Evolutionary conservation across 2,113 vertebrate genomes (phyloP), one percentile per base, ranked within the genome.

Genomic region (Sebastes schlegelii): DNA sequence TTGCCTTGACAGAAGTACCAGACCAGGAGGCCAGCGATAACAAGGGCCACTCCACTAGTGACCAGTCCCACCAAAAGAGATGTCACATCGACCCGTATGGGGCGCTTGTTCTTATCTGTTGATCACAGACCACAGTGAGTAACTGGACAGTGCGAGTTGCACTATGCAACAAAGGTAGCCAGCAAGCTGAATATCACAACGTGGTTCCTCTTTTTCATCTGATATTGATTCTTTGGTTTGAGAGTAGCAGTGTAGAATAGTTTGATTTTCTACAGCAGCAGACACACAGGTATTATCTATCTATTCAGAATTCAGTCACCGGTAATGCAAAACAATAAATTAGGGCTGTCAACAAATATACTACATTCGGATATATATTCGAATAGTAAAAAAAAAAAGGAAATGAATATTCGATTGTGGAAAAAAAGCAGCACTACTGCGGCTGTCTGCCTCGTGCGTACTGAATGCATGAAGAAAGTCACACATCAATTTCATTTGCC

Each of bases 11-110:
- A 99, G 82, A 95, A 93, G 91, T 97, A 97, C 94, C 98, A 99
- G 76, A 94, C 42, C 54, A 97, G 62, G 48, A 99, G 90, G 57
- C 90, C 90, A 61, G 93, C 57, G 70, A 96, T 81, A 83, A 99
- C 90, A 74, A 99, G 4, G 14, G 94, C 86, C 0, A 98, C 95
- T 81, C 96, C 97, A 82, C 93, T 94, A 82, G 90, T 92, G 80
- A 98, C 95, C 61, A 99, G 86, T 79, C 97, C 97, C 91, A 97
- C 97, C 88, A 99, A 92, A 78, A 99, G 95, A 61, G 95, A 95
- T 0, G 97, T 96, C 76, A 97, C 95, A 7, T 99, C 97, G 0
- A 98, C 78, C 82, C 95, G 95, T 3, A 92, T 55, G 10, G 86
- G 43, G 1, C 40, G 40, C 1, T 87, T 78, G 4, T 52, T 48